Conservation (phyloP, 2,888 invertebrate genomes). For the Sabellastarte sp. region DNA sequence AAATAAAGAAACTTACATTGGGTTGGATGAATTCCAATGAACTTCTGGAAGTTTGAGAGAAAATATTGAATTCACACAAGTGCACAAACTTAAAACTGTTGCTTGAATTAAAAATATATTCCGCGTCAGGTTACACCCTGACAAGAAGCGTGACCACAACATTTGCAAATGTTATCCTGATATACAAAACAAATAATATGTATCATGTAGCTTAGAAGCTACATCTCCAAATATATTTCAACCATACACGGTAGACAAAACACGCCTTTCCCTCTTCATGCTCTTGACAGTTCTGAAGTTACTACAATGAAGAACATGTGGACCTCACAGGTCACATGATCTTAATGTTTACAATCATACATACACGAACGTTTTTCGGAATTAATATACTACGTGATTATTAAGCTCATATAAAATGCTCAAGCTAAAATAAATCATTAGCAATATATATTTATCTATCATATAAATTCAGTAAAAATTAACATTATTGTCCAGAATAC, state of each 20-base stretch:
- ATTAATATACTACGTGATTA: too few species aligned
- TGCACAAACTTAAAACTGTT: background rate
- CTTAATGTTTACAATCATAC: background rate
- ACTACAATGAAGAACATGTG: background rate
- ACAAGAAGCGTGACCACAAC: background rate
- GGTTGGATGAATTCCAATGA: slow-evolving; percentile 21
- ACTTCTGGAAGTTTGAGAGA: slow-evolving; percentile 16
- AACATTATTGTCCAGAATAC: too few species aligned
- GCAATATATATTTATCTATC: too few species aligned
- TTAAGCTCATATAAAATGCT: too few species aligned
- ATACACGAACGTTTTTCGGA: too few species aligned
- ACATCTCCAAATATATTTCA: too few species aligned
- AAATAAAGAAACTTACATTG: slow-evolving; percentile 20
- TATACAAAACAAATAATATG: background rate
- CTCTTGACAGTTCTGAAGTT: too few species aligned
- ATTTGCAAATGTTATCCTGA: background rate
- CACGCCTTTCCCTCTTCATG: too few species aligned
- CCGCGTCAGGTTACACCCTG: background rate
- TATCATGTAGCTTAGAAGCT: too few species aligned
- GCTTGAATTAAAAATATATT: background rate
- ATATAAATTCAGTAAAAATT: too few species aligned
- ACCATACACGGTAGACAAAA: too few species aligned
- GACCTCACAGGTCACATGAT: background rate
- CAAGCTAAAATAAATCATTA: too few species aligned
- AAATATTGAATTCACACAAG: background rate